These are phyloP conservation scores for Smittia sp. DNA, from an alignment of 2,888 invertebrate species.

Conservation along the genomic window DNA sequence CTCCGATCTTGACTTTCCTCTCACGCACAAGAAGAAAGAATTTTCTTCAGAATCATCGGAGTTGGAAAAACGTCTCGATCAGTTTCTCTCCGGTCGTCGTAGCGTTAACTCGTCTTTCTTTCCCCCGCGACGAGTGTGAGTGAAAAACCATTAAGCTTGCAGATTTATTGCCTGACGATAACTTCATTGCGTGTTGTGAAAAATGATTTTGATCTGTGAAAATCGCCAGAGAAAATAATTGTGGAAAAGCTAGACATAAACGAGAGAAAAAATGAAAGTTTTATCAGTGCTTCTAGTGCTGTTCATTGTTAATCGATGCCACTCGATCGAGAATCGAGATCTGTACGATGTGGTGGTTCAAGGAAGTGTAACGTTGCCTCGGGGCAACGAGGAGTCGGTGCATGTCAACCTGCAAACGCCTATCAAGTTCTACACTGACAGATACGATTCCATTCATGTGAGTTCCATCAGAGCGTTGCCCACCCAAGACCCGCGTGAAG, in stretches of 20 bases:
- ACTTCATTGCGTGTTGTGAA: not conserved
- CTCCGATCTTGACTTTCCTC: not conserved
- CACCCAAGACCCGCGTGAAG: conserved; percentile 34
- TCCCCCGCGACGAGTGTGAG: not conserved
- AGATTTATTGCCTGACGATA: not conserved
- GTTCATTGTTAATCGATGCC: not conserved
- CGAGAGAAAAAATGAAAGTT: conserved; percentile 14
- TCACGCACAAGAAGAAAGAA: not conserved
- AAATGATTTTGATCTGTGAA: not conserved
- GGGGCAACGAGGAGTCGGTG: conserved; percentile 50
- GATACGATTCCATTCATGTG: conserved; percentile 75
- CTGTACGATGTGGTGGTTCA: conserved; percentile 24
- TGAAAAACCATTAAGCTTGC: not conserved
- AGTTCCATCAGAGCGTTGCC: conserved; percentile 57
- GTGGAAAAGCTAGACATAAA: conserved; percentile 3
- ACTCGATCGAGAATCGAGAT: conserved; percentile 3
- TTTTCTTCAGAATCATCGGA: not conserved
- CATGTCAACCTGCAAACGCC: conserved; percentile 56
- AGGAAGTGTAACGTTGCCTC: conserved; percentile 44
- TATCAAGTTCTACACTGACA: conserved; percentile 74
- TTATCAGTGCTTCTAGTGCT: not conserved
- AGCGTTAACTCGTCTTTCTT: not conserved
- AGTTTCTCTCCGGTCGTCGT: conserved; percentile 13
- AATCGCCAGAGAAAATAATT: not conserved
- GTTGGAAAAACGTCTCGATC: conserved; percentile 14